These are phyloP conservation scores for Drosophila seclusa DNA, from an alignment of 2,888 invertebrate genomes.

Conservation along the genomic window DNA sequence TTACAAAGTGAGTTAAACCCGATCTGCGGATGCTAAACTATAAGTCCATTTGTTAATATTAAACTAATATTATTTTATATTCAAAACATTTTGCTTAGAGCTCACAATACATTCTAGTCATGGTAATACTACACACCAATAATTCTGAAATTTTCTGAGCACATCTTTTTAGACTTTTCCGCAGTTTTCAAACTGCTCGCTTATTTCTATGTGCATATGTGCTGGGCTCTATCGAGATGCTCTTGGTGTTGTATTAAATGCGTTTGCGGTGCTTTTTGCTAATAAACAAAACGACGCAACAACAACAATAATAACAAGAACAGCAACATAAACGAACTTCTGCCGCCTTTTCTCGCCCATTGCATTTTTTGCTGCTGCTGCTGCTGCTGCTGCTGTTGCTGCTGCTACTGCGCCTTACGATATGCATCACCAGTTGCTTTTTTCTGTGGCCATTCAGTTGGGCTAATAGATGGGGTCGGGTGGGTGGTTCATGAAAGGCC, in stretches of 20 bases:
- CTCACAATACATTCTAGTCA: background rate
- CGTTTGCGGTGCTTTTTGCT: conserved; percentile 23
- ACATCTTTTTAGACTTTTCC: background rate
- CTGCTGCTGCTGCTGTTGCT: no score
- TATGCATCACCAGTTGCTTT: conserved; percentile 66
- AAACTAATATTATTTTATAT: background rate
- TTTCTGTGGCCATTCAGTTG: conserved; percentile 2
- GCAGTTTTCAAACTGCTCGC: background rate
- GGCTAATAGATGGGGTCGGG: background rate
- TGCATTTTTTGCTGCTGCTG: conserved; percentile 25
- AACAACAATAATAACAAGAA: background rate
- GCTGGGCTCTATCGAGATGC: conserved; percentile 4
- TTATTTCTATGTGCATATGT: background rate
- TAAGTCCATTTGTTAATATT: background rate
- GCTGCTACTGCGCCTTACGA: conserved; percentile 24
- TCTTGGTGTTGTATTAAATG: conserved; percentile 25
- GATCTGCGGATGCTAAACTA: background rate
- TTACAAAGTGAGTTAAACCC: background rate
- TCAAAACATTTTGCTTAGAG: background rate
- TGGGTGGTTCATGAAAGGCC: conserved; percentile 42
- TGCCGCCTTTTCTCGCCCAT: conserved; percentile 3
- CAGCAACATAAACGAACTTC: conserved; percentile 3
- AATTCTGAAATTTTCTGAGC: background rate
- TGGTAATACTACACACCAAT: background rate
- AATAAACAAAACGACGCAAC: conserved; percentile 4